Evolutionary conservation across 2,113 vertebrate genomes (phyloP), one percentile per base, ranked within the genome.

Genomic region (Podarcis raffonei): DNA sequence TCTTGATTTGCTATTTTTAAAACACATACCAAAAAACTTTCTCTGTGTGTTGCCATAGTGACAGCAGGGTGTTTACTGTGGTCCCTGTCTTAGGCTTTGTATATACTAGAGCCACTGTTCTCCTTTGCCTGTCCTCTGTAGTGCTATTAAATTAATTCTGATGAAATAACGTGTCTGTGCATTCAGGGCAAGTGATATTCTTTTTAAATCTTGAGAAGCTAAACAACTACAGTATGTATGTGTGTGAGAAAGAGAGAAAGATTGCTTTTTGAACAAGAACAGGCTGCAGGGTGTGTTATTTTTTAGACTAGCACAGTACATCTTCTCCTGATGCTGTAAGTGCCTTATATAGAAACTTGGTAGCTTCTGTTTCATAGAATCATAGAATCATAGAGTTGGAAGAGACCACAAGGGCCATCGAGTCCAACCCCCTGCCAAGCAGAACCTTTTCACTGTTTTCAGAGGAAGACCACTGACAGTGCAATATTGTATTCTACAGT

Each of bases 121-220:
- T 92, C 39, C 87, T 92, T 92, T 94, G 18, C 5, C 0, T 48
- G 62, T 75, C 83, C 94, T 66, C 87, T 11, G 11, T 92, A 86
- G 85, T 85, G 90, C 65, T 87, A 71, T 95, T 92, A 91, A 81
- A 84, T 92, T 92, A 94, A 93, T 89, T 89, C 89, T 94, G 92
- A 94, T 89, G 94, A 95, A 96, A 96, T 92, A 96, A 89, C 79
- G 85, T 91, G 93, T 86, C 71, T 91, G 78, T 94, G 77, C 93
- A 89, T 95, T 95, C 86, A 92, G 85, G 91, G 66, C 87, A 91
- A 68, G 79, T 39, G 27, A 71, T 66, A 18, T 59, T 1, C 71
- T 66, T 89, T 87, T 35, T 80, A 13, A 65, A 32, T 82, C 59
- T 18, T 78, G 83, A 78, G 71, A 90, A 85, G 75, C 89, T 53